Evolutionary conservation across 2,888 invertebrate genomes (phyloP), one percentile per base, ranked within the genome.

Genomic region (Eurois occulta): DNA sequence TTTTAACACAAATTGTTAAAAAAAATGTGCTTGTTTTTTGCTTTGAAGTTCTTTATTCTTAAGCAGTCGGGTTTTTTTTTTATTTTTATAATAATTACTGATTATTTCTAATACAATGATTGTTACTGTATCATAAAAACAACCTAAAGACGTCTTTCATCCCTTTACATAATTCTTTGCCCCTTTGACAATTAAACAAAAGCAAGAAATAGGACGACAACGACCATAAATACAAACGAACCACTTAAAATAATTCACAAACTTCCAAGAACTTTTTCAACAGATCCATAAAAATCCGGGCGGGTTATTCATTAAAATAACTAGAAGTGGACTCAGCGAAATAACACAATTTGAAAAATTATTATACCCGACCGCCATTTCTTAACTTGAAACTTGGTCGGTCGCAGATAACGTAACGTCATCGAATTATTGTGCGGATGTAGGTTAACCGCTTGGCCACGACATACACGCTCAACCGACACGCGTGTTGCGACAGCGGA

Each of bases 301-400:
- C 78, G 85, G 78, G 80, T 89, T 89, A 88, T 93, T 92, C 91
- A 93, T 93, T 92, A 91, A 91, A 91, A 90, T 91, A 91, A 90
- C 91, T 90, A 87, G 80, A 80, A 82, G 84, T 90, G 87, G 89
- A 89, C 85, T 91, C 90, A 87, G 91, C 89, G 85, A 90, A 92
- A 92, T 92, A 93, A 91, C 88, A 90, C 88, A 88, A 90, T 92
- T 91, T 90, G 87, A 91, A 91, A 92, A 92, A 93, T 91, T 90
- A 91, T 92, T 91, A 92, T 89, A 81, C 87, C 84, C 82, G 75
- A 74, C 79, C 83, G 78, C 77, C 84, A 79, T 85, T 84, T 80
- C 87, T 80, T 88, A 81, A 87, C 84, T 89, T 77, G 28, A 65
- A 73, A 70, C 77, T 84, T 91, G 43, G 43, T 68, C 82, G 78